Evolutionary conservation across 1,140 invertebrate genomes (phyloP).

Genomic region (Drosophila subobscura): DNA sequence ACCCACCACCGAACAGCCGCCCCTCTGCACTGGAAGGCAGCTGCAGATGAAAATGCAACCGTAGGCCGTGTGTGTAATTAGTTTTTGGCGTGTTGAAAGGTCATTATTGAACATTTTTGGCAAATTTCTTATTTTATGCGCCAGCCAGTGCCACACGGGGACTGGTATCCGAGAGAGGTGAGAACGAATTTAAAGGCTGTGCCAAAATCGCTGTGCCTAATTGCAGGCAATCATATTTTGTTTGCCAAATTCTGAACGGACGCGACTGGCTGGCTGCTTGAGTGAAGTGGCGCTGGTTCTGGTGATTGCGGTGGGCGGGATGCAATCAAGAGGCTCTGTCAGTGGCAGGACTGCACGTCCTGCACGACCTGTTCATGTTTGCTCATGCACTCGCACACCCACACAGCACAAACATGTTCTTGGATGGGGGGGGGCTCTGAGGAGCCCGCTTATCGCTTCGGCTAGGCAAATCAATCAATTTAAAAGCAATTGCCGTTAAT

Average conservation of each 20-base stretch:
- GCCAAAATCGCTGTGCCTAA: conserved; percentile 70
- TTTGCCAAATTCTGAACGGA: conserved; percentile 58
- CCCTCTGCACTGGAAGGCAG: conserved; percentile 49
- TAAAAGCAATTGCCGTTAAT: conserved; percentile 81
- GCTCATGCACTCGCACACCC: conserved; percentile 32
- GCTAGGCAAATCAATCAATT: conserved; percentile 78
- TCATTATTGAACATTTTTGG: conserved; percentile 73
- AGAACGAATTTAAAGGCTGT: conserved; percentile 37
- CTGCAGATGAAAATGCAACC: conserved; percentile 51
- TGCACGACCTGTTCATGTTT: conserved; percentile 57
- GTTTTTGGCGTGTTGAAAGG: conserved; percentile 72
- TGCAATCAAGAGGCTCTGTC: conserved; percentile 69
- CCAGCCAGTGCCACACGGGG: conserved; percentile 23
- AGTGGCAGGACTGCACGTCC: conserved; percentile 54
- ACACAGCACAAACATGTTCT: not conserved
- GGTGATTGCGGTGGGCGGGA: conserved; percentile 21
- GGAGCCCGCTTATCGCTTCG: conserved; percentile 51
- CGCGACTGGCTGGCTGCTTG: conserved; percentile 21
- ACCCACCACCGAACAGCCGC: not conserved
- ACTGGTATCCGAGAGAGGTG: not conserved
- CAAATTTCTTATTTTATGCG: conserved; percentile 79
- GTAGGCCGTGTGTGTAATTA: conserved; percentile 58
- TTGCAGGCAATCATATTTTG: conserved; percentile 81
- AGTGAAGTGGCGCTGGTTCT: conserved; percentile 31
- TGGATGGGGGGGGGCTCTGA: not conserved